Percentiles rank a stretch among this genome's conserved stretches.
Conservation (phyloP, 2,797 vertebrate genomes). For the Acridotheres tristis region DNA sequence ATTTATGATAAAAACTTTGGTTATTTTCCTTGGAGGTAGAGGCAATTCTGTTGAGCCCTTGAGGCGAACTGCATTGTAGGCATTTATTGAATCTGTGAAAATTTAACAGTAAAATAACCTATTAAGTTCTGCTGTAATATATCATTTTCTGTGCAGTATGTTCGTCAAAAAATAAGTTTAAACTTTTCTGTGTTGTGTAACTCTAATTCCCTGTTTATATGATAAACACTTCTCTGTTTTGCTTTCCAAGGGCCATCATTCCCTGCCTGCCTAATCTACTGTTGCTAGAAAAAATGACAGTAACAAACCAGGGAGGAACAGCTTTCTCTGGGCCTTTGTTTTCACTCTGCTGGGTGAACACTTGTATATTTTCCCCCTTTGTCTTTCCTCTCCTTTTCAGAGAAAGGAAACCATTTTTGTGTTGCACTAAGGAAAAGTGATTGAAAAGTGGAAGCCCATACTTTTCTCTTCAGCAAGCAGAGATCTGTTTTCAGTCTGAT, state of each 20-base stretch:
- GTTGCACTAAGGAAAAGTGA: slow-evolving; percentile 11
- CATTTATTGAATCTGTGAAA: neutral
- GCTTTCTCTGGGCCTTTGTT: neutral
- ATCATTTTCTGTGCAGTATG: neutral
- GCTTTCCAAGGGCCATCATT: slow-evolving; percentile 18
- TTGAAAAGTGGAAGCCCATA: slow-evolving; percentile 46
- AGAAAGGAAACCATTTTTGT: slow-evolving; percentile 14
- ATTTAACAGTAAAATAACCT: neutral
- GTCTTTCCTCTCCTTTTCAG: neutral
- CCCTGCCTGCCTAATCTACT: slow-evolving; percentile 19
- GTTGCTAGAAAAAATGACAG: slow-evolving; percentile 10
- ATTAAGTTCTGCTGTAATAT: neutral
- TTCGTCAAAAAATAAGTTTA: neutral
- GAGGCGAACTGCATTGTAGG: neutral
- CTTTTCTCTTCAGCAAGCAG: slow-evolving; percentile 26
- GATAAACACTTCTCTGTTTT: slow-evolving; percentile 51
- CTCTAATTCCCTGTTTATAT: slow-evolving; percentile 38
- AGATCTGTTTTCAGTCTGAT: slow-evolving; percentile 58
- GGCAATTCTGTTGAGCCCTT: neutral
- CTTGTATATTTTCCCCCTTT: neutral
- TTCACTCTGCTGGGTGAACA: neutral
- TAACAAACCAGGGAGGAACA: neutral
- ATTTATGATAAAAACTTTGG: neutral
- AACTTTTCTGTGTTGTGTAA: neutral
- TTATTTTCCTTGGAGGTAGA: neutral